Percentiles rank a stretch among this genome's conserved stretches.
Conservation (phyloP, 2,113 vertebrate genomes). For the Scalopus aquaticus region DNA sequence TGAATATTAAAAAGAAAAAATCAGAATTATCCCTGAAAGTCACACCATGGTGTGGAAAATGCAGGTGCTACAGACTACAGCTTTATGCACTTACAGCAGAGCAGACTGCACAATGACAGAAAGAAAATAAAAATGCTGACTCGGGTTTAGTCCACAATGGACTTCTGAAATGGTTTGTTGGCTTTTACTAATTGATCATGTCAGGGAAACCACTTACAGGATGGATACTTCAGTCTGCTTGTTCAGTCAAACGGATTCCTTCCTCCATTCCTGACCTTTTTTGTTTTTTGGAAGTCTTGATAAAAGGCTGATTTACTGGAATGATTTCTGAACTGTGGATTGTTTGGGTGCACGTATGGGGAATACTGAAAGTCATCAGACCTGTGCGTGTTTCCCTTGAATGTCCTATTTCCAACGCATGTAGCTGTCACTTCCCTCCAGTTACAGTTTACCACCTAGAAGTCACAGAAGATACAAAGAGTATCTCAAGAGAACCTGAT, state of each 20-base stretch:
- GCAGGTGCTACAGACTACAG: neutral
- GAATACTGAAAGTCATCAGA: neutral
- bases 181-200: neutral
- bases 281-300: neutral
- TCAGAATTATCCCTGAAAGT: slow-evolving; percentile 10
- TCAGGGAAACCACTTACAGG: neutral
- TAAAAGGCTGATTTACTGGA: neutral
- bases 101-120: neutral
- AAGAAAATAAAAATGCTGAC: neutral
- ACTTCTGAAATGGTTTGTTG: neutral
- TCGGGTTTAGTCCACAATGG: neutral
- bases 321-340: neutral
- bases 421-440: neutral
- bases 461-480: neutral
- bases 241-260: neutral
- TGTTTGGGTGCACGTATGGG: neutral
- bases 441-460: neutral
- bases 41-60: slow-evolving; percentile 8
- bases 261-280: neutral
- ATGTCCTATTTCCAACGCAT: rapidly evolving
- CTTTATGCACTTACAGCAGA: neutral
- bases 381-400: neutral
- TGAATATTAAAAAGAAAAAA: slow-evolving; percentile 46
- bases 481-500: neutral
- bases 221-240: neutral